These are phyloP conservation scores for Hydropsyche betteni DNA, from an alignment of 2,888 invertebrate species.

Conservation along the genomic window DNA sequence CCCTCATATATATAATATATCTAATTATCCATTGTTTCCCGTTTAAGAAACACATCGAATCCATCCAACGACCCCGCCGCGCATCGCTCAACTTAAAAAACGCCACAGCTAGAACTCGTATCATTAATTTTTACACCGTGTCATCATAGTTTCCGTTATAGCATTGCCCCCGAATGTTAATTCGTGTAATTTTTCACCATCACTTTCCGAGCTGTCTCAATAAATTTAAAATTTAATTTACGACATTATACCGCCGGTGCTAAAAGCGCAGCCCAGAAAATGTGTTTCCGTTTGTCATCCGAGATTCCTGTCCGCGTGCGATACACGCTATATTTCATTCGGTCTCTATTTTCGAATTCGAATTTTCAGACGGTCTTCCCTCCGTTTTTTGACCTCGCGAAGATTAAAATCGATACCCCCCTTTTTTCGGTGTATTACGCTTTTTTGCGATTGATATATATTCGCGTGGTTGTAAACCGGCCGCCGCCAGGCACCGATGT, in stretches of 20 bases:
- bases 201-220: not conserved
- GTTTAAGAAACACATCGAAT: too few relatives aligned
- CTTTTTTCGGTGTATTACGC: too few relatives aligned
- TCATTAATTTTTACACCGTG: too few relatives aligned
- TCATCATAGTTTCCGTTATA: too few relatives aligned
- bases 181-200: conserved; percentile 2
- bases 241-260: not conserved
- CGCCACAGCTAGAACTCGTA: too few relatives aligned
- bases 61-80: too few relatives aligned
- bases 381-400: too few relatives aligned
- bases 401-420: too few relatives aligned
- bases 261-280: conserved; percentile 30
- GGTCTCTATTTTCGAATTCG: not conserved
- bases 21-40: too few relatives aligned
- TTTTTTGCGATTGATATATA: not conserved
- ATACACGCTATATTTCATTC: conserved; percentile 16
- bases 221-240: conserved; percentile 21
- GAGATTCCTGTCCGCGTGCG: not conserved
- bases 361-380: not conserved
- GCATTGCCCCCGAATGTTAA: conserved; percentile 7
- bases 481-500: conserved; percentile 23
- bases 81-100: too few relatives aligned
- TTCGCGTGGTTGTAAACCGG: not conserved
- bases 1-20: too few relatives aligned
- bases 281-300: conserved; percentile 17